Evolutionary conservation across 92 coral and sea anemone species (phyloP).

Genomic region (Blastomussa wellsi): DNA sequence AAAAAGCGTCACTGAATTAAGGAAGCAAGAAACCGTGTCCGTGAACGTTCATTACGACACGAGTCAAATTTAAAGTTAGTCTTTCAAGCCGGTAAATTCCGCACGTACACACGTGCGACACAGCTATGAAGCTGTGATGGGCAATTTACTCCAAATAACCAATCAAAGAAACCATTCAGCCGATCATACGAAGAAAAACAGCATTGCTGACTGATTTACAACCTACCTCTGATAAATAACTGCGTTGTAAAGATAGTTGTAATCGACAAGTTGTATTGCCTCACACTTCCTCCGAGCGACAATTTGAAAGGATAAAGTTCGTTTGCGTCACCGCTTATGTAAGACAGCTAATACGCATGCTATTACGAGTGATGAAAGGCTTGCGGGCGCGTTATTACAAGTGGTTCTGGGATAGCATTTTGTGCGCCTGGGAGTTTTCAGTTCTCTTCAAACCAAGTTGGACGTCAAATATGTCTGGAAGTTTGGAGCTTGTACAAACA

Average conservation of each 20-base stretch:
- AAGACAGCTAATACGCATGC: slow-evolving; percentile 25
- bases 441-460: neutral
- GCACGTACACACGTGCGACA: slow-evolving; percentile 12
- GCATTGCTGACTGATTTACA: neutral
- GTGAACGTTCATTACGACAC: neutral
- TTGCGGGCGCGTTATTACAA: slow-evolving; percentile 25
- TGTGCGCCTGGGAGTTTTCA: slow-evolving; percentile 35
- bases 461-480: slow-evolving; percentile 54
- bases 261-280: neutral
- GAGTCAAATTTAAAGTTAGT: no score
- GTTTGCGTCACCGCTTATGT: slow-evolving; percentile 52
- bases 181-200: no score
- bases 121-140: neutral
- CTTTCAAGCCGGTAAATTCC: slow-evolving; percentile 36
- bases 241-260: neutral
- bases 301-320: slow-evolving; percentile 33
- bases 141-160: neutral
- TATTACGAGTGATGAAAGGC: neutral
- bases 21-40: neutral
- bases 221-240: slow-evolving; percentile 13
- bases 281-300: slow-evolving; percentile 37
- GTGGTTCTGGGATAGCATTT: slow-evolving; percentile 5
- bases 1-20: neutral
- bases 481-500: slow-evolving; percentile 46
- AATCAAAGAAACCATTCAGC: neutral